Base-by-base conservation (phyloP, 2,797 vertebrate species). In the Pangasius macronema region DNA sequence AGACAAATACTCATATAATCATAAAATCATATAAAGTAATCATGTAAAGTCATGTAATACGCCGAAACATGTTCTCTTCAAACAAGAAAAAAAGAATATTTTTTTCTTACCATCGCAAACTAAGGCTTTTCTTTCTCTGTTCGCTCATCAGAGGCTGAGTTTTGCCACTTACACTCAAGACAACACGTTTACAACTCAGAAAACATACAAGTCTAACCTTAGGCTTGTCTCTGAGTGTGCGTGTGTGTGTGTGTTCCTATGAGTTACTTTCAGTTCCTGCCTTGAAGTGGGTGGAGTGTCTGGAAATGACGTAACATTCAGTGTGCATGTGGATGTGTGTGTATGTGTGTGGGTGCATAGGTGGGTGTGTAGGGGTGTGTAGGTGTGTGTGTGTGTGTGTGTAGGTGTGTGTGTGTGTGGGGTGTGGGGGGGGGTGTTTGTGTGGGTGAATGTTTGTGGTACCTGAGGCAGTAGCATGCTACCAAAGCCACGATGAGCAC, bases 401-500 rank as follows among this genome's bases (percentile, higher is more conserved):
- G 72, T 16, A 63, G 63, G 49, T 57, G 73, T 59, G 27, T 53
- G 33, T 42, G 39, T 39, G 33, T 80, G 53, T 68, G 39, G 85
- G 42, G 1, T 82, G 80, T 49, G 81, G 1, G 4, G 55, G 46
- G 57, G 68, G 67, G 33, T 80, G 75, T 27, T 14, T 75, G 72
- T 76, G 51, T 55, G 51, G 76, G 36, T 59, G 68, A 36, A 5
- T 42, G 0, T 61, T 46, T 87, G 59, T 36, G 49, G 18, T 96
- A 99, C 98, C 98, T 98, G 96, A 97, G 96, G 92, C 96, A 97
- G 94, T 97, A 99, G 94, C 96, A 97, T 88, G 93, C 94, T 91
- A 97, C 91, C 68, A 98, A 94, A 0, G 95, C 93, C 33, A 96
- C 90, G 79, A 97, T 91, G 90, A 98, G 89, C 89, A 97, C 91